A percentile compares a stretch with the other conserved stretches of the same genome.
Evolutionary conservation across 2,113 vertebrate species (phyloP).

Genomic region (Manacus vitellinus): DNA sequence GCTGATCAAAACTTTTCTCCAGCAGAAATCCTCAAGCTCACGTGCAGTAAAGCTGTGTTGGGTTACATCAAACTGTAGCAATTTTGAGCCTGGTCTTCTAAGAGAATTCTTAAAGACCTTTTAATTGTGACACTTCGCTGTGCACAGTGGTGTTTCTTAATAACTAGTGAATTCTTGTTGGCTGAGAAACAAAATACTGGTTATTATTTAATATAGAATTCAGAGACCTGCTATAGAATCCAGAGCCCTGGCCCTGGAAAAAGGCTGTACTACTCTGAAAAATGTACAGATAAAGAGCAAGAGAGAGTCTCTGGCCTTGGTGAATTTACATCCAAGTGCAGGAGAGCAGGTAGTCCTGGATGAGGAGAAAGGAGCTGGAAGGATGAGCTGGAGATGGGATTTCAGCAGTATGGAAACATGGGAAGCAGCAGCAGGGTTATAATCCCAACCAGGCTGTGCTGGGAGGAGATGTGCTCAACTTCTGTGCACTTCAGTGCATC

Average conservation of each 20-base stretch:
- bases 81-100: neutral
- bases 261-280: neutral
- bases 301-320: neutral
- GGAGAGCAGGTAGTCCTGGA: neutral
- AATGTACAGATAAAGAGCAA: neutral
- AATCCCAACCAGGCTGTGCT: accelerated
- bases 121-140: neutral
- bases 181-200: neutral
- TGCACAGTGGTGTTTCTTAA: neutral
- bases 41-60: neutral
- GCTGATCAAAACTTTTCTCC: neutral
- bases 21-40: neutral
- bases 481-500: neutral
- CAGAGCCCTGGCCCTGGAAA: neutral
- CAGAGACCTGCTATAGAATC: neutral
- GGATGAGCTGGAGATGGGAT: neutral
- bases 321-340: accelerated
- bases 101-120: neutral
- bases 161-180: neutral
- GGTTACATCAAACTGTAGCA: neutral
- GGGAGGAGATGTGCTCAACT: neutral
- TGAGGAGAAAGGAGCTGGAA: neutral
- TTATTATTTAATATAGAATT: neutral
- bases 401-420: neutral
- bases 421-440: neutral